Conservation (phyloP, 2,113 vertebrate species). For the Chionis minor region DNA sequence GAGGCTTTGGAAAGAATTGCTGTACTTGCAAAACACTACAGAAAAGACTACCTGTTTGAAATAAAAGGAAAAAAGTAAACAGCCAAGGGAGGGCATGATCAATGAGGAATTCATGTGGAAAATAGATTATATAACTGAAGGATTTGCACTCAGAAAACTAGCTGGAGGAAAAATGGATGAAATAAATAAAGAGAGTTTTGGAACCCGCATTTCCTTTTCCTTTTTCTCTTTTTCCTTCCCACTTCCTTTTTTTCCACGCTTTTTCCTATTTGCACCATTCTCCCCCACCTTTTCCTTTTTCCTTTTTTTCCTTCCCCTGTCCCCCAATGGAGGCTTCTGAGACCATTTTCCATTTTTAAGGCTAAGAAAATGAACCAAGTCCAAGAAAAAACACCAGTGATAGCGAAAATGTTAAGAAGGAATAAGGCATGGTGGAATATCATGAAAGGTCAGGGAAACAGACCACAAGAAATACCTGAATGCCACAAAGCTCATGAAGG, state of each 20-base stretch:
- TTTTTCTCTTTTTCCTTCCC: background rate
- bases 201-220: background rate
- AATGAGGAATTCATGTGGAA: background rate
- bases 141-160: background rate
- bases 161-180: background rate
- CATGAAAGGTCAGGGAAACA: background rate
- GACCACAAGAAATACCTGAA: background rate
- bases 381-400: background rate
- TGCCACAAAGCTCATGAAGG: background rate
- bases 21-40: background rate
- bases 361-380: background rate
- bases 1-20: background rate
- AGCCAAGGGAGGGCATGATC: background rate
- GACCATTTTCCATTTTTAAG: background rate
- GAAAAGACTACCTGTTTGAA: background rate
- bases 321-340: background rate
- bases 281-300: accelerated
- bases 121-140: background rate
- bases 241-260: background rate
- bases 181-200: background rate
- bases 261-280: background rate
- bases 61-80: background rate
- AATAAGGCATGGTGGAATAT: background rate
- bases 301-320: accelerated
- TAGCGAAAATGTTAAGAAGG: background rate